Conservation (phyloP, 1,140 invertebrate genomes). For the Panagrolaimus sp. region DNA sequence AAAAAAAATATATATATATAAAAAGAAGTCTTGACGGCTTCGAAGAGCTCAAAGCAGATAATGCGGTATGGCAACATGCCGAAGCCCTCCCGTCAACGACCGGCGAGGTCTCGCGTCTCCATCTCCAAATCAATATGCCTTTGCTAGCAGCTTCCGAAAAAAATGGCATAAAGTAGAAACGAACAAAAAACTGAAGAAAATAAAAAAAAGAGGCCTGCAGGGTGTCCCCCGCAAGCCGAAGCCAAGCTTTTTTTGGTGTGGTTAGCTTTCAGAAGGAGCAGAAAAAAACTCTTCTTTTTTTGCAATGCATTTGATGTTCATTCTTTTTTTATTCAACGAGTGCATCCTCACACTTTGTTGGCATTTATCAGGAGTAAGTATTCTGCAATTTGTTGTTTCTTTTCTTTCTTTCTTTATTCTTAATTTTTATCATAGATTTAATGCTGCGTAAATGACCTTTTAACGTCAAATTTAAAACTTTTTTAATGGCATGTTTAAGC, state of each 20-base stretch:
- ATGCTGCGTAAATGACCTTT: too few relatives aligned
- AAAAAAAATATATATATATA: too few relatives aligned
- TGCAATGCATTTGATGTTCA: constrained; percentile 9
- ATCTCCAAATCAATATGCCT: constrained; percentile 11
- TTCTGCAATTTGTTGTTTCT: too few relatives aligned
- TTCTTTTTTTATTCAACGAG: constrained; percentile 7
- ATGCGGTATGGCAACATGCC: constrained; percentile 17
- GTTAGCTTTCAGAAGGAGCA: constrained; percentile 13
- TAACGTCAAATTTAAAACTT: too few relatives aligned
- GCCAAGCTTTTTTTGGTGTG: constrained; percentile 4
- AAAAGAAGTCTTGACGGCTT: too few relatives aligned
- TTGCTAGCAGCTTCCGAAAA: constrained; percentile 5
- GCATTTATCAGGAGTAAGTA: too few relatives aligned
- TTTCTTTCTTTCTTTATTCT: too few relatives aligned
- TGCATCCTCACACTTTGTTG: not conserved
- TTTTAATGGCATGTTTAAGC: too few relatives aligned
- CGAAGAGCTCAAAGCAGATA: not conserved
- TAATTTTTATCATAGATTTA: too few relatives aligned
- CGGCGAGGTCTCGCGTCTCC: constrained; percentile 2
- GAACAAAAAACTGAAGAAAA: constrained; percentile 4
- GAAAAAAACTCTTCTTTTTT: not conserved
- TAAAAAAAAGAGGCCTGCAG: not conserved
- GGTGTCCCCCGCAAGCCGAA: constrained; percentile 6
- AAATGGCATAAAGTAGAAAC: constrained; percentile 9
- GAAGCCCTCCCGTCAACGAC: not conserved